phyloP scores from a whole-genome alignment of 92 coral and sea anemone genomes.

The Micromussa lordhowensis region DNA sequence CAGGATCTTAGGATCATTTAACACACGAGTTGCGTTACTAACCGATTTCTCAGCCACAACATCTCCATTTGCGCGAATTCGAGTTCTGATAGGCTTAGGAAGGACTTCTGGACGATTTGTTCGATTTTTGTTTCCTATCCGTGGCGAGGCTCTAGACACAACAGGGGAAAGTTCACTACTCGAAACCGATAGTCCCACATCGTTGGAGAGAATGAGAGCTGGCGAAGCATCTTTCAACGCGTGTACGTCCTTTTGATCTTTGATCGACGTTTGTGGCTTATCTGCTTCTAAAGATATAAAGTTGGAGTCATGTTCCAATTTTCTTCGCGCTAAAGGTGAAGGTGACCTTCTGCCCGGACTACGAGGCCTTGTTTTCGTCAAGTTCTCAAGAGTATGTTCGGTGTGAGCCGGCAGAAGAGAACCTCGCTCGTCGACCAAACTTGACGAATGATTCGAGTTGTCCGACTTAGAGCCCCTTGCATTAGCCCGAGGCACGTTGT shows the following conservation, averaged over 20 bases:
- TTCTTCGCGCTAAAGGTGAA: slow-evolving; percentile 67
- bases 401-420: slow-evolving; percentile 64
- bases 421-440: slow-evolving; percentile 68
- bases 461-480: neutral
- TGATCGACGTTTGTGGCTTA: neutral
- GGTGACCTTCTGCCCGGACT: slow-evolving; percentile 78
- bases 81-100: slow-evolving; percentile 26
- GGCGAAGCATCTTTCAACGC: slow-evolving; percentile 17
- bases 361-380: slow-evolving; percentile 84
- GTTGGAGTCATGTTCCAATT: slow-evolving; percentile 29
- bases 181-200: slow-evolving; percentile 35
- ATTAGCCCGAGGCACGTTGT: neutral
- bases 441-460: slow-evolving; percentile 42
- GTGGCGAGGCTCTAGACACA: slow-evolving; percentile 16
- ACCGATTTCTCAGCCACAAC: neutral
- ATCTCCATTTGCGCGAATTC: neutral
- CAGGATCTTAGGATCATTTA: neutral
- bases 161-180: slow-evolving; percentile 11
- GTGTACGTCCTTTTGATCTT: neutral
- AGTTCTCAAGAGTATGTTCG: slow-evolving; percentile 64
- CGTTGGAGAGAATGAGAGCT: slow-evolving; percentile 11
- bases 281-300: neutral
- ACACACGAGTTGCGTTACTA: neutral
- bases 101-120: slow-evolving; percentile 19
- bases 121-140: neutral